phyloP scores from a whole-genome alignment of 2,888 invertebrate genomes.

The Apodemia duryi region DNA sequence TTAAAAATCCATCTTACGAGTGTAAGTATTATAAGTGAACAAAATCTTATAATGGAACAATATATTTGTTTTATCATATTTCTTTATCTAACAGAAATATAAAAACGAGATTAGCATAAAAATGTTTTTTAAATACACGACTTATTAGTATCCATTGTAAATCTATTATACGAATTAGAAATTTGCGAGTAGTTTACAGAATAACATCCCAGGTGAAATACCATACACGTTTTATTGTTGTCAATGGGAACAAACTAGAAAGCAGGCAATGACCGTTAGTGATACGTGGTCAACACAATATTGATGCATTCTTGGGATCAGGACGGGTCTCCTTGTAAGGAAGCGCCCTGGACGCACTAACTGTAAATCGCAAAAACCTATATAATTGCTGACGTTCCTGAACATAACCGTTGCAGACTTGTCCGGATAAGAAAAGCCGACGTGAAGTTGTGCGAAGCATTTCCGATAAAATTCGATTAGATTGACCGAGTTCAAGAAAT shows the following conservation, averaged over 20 bases:
- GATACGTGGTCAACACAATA: conserved; percentile 47
- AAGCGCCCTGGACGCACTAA: conserved; percentile 57
- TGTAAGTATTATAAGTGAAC: too few species aligned
- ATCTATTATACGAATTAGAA: not conserved
- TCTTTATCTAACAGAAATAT: too few species aligned
- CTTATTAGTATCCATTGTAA: too few species aligned
- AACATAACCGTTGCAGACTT: not conserved
- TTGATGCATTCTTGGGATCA: conserved; percentile 57
- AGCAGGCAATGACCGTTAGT: conserved; percentile 37
- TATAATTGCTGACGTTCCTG: conserved; percentile 3
- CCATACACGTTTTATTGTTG: not conserved
- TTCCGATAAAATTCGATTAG: conserved; percentile 11
- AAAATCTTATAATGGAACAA: too few species aligned
- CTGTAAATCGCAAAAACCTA: conserved; percentile 44
- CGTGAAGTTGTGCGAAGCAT: not conserved
- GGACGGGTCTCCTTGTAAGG: conserved; percentile 63
- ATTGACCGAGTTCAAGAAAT: not conserved
- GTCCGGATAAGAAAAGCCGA: conserved; percentile 8
- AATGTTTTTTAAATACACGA: too few species aligned
- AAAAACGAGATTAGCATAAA: too few species aligned
- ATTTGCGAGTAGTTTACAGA: not conserved
- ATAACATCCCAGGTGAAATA: conserved; percentile 21
- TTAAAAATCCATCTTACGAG: too few species aligned
- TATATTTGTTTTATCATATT: too few species aligned
- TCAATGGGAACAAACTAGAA: conserved; percentile 33